Conservation (phyloP, 2,888 invertebrate species). For the Antheraea yamamai region DNA sequence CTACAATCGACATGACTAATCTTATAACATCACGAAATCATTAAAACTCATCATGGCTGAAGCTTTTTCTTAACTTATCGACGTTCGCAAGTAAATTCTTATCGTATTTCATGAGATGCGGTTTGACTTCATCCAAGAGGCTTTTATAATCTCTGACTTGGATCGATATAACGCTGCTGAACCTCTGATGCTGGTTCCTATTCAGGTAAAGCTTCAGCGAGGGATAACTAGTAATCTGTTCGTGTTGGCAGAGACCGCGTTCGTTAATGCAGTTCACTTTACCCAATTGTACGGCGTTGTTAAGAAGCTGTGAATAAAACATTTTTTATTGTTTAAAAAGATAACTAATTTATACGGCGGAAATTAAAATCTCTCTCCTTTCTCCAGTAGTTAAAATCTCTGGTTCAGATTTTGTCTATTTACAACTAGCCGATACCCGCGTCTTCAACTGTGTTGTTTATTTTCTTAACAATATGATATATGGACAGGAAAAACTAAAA, state of each 20-base stretch:
- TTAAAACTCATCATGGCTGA: slow-evolving; percentile 67
- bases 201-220: slow-evolving; percentile 61
- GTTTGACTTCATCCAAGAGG: slow-evolving; percentile 52
- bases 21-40: not conserved
- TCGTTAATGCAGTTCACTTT: slow-evolving; percentile 73
- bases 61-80: slow-evolving; percentile 39
- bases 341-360: no score
- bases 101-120: slow-evolving; percentile 53
- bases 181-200: slow-evolving; percentile 47
- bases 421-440: no score
- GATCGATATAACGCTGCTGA: slow-evolving; percentile 53
- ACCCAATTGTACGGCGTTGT: slow-evolving; percentile 63
- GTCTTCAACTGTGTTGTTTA: no score
- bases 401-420: no score
- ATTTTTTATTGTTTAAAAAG: not conserved
- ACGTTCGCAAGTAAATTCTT: slow-evolving; percentile 43
- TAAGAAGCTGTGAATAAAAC: slow-evolving; percentile 52
- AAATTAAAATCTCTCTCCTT: no score
- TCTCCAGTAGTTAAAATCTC: no score
- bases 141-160: slow-evolving; percentile 49
- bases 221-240: slow-evolving; percentile 68
- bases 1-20: not conserved
- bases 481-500: no score
- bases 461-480: no score
- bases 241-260: slow-evolving; percentile 66